Conservation (phyloP, 2,888 invertebrate species). For the Pristionchus fissidentatus region DNA sequence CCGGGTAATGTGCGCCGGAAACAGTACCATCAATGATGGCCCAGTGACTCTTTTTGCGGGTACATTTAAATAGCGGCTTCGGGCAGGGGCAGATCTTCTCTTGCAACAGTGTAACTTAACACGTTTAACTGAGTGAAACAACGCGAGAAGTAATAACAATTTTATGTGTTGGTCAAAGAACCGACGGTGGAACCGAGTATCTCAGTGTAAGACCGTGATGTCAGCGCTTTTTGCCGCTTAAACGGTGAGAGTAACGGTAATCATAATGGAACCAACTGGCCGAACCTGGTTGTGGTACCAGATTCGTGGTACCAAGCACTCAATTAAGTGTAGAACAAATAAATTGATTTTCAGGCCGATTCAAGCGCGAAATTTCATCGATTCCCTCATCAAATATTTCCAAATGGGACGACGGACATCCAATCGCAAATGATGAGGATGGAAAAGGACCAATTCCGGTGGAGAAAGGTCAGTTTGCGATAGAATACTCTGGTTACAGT, state of each 20-base stretch:
- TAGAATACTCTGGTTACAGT: neutral
- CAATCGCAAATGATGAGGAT: constrained; percentile 34
- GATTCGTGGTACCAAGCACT: too few species aligned
- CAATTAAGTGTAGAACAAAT: neutral
- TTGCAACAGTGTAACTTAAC: too few species aligned
- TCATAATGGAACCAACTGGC: too few species aligned
- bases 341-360: neutral
- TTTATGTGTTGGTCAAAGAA: neutral
- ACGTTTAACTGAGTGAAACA: too few species aligned
- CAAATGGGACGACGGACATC: constrained; percentile 45
- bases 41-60: too few species aligned
- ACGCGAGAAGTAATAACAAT: too few species aligned
- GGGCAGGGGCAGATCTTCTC: too few species aligned
- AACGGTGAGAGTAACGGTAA: too few species aligned
- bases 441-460: constrained; percentile 43
- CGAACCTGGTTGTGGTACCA: too few species aligned
- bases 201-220: neutral
- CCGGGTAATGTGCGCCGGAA: too few species aligned
- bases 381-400: neutral
- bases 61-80: too few species aligned
- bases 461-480: neutral
- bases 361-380: constrained; percentile 6
- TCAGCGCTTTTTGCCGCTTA: neutral
- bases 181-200: neutral
- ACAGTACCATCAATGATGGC: too few species aligned